Evolutionary conservation across 1,140 invertebrate species (phyloP).

Genomic region (Atta colombica): DNA sequence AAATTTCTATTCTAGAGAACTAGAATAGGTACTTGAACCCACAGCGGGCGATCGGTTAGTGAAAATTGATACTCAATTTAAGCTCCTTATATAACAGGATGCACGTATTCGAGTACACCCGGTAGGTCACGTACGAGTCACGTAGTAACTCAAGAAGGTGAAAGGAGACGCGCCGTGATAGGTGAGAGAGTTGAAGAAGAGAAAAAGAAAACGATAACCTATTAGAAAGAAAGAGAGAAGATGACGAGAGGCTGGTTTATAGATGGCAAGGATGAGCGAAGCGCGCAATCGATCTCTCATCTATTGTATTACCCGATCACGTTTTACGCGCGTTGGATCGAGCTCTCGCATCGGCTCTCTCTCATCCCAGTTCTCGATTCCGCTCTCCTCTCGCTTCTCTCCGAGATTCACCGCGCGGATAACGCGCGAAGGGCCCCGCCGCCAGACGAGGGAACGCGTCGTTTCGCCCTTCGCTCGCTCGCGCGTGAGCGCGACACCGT

Average conservation of each 20-base stretch:
- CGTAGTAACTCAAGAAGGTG: constrained; percentile 71
- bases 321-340: constrained; percentile 75
- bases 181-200: constrained; percentile 60
- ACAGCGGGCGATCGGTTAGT: constrained; percentile 27
- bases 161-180: constrained; percentile 71
- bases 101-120: constrained; percentile 72
- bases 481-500: constrained; percentile 69
- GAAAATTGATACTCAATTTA: constrained; percentile 79
- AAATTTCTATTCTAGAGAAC: not conserved
- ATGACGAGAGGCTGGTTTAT: constrained; percentile 60
- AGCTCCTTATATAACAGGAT: constrained; percentile 77
- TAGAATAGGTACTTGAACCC: not conserved
- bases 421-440: constrained; percentile 57
- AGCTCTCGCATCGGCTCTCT: constrained; percentile 43
- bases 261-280: constrained; percentile 61
- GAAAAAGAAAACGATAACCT: not conserved
- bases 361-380: constrained; percentile 20
- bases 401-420: constrained; percentile 55
- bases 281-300: constrained; percentile 76
- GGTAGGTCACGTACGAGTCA: constrained; percentile 69
- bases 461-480: constrained; percentile 55
- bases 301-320: constrained; percentile 78
- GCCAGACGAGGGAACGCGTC: constrained; percentile 31
- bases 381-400: not conserved
- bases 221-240: constrained; percentile 1